Evolutionary conservation across 2,113 vertebrate genomes (phyloP).

Genomic region (Podilymbus podiceps): DNA sequence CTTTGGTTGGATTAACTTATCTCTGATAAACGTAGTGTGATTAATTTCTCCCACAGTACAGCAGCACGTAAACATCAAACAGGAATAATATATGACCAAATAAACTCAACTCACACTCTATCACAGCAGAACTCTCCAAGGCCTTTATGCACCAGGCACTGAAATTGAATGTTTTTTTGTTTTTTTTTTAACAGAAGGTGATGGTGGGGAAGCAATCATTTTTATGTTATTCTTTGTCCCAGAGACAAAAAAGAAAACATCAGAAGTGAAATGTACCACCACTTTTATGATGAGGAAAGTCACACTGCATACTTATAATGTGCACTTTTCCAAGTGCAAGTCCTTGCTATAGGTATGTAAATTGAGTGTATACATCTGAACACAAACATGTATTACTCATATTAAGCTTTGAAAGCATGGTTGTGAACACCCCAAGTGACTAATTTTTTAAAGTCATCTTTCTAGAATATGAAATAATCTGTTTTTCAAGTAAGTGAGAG

Average conservation of each 20-base stretch:
- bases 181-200: neutral
- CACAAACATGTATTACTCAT: neutral
- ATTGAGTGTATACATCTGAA: neutral
- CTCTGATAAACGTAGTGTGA: constrained; percentile 1
- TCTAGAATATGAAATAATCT: neutral
- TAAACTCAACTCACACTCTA: neutral
- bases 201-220: neutral
- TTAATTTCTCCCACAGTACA: constrained; percentile 43
- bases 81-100: constrained; percentile 23
- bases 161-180: neutral
- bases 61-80: constrained; percentile 9
- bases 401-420: neutral
- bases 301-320: rapidly evolving
- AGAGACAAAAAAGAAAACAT: neutral
- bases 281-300: neutral
- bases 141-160: neutral
- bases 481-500: neutral
- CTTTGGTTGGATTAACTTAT: constrained; percentile 33
- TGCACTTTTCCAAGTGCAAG: neutral
- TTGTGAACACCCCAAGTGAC: rapidly evolving
- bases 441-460: neutral
- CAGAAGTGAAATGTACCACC: rapidly evolving
- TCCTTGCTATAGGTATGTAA: neutral
- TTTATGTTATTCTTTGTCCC: neutral
- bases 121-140: neutral